Conservation (phyloP, 2,888 invertebrate species). For the Temnothorax ravouxi region DNA sequence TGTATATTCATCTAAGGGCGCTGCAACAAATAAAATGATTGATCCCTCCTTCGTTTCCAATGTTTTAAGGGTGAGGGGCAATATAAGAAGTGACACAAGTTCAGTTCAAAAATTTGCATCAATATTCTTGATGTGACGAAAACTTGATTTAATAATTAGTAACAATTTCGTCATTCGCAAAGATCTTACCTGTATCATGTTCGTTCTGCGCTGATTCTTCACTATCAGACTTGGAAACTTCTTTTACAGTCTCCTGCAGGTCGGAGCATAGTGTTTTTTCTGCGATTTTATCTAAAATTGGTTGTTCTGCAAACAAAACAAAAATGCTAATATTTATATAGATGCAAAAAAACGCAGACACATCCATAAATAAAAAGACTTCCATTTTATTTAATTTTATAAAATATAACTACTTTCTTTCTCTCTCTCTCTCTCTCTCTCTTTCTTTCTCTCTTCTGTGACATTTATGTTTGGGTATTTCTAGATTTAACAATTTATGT, state of each 20-base stretch:
- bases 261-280: constrained; percentile 28
- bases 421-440: too few relatives aligned
- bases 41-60: not conserved
- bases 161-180: constrained; percentile 54
- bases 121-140: constrained; percentile 5
- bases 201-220: constrained; percentile 42
- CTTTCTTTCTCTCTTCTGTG: not conserved
- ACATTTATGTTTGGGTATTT: not conserved
- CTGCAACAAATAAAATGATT: constrained; percentile 19
- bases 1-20: constrained; percentile 39
- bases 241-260: constrained; percentile 22
- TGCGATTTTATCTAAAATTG: constrained; percentile 6
- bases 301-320: constrained; percentile 53
- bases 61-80: not conserved
- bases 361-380: not conserved
- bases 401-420: not conserved
- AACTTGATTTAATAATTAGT: constrained; percentile 34
- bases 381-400: not conserved
- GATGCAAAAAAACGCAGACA: not conserved
- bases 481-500: not conserved
- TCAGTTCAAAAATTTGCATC: not conserved
- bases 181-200: constrained; percentile 65
- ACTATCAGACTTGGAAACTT: constrained; percentile 2
- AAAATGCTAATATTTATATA: not conserved
- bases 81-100: not conserved